Evolutionary conservation across 2,888 invertebrate species (phyloP).

Genomic region (Eupelmus urozonus): DNA sequence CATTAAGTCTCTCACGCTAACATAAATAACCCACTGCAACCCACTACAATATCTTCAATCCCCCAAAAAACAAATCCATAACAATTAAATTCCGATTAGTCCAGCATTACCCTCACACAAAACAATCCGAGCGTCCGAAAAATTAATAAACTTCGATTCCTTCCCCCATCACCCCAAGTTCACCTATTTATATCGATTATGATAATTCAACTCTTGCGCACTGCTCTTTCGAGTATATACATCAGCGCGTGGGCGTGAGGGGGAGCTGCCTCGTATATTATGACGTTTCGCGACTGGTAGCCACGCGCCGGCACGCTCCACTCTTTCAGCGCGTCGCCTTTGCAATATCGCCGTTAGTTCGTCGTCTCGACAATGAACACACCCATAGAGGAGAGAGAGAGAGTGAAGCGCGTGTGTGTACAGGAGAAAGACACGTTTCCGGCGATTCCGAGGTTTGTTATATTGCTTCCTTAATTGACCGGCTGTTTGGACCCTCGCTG

Average conservation of each 20-base stretch:
- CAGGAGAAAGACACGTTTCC: background rate
- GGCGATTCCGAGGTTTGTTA: slow-evolving; percentile 35
- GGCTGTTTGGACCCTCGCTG: slow-evolving; percentile 22
- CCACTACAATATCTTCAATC: background rate
- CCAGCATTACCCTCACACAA: no score
- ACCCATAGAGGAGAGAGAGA: background rate
- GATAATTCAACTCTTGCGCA: slow-evolving; percentile 29
- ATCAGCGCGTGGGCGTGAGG: background rate
- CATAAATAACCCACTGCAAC: background rate
- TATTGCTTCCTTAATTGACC: slow-evolving; percentile 54
- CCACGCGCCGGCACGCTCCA: slow-evolving; percentile 75
- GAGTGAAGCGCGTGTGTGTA: background rate
- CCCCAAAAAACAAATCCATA: background rate
- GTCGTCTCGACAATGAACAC: background rate
- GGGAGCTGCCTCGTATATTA: slow-evolving; percentile 61
- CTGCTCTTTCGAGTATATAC: slow-evolving; percentile 26
- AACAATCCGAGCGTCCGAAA: no score
- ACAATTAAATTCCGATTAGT: slow-evolving; percentile 7
- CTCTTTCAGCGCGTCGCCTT: slow-evolving; percentile 52
- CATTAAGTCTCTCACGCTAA: no score
- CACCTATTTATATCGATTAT: slow-evolving; percentile 16
- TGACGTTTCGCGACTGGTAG: slow-evolving; percentile 67
- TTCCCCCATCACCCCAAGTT: no score
- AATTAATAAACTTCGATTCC: no score
- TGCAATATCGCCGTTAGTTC: background rate